Evolutionary conservation across 2,113 vertebrate genomes (phyloP), one percentile per base, ranked within the genome.

Genomic region (Chelonoidis abingdonii): DNA sequence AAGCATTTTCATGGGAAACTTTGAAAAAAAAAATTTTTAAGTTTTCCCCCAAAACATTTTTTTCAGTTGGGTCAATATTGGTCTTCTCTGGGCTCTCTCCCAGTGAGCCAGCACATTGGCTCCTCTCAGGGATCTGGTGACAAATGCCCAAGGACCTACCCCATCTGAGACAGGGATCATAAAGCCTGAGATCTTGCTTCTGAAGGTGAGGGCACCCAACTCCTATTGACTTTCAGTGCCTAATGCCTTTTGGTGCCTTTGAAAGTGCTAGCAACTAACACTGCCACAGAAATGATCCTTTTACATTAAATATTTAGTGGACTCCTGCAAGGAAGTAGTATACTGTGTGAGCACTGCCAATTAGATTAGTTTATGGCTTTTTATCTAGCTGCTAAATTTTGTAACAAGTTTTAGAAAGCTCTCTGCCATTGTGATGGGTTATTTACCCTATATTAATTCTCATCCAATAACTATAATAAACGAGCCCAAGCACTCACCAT

Each of bases 351-450:
- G 85, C 22, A 22, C 50, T 94, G 86, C 89, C 93, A 94, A 56
- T 96, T 93, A 96, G 84, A 49, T 1, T 0, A 41, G 41, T 14
- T 94, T 91, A 90, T 69, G 62, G 27, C 81, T 91, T 93, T 94
- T 93, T 88, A 89, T 90, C 89, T 72, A 94, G 88, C 94, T 94
- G 47, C 62, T 86, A 56, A 56, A 83, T 94, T 69, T 86, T 94
- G 69, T 85, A 76, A 90, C 89, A 87, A 0, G 0, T 84, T 56
- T 80, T 44, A 82, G 25, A 56, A 85, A 89, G 88, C 47, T 38
- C 56, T 21, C 78, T 93, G 8, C 78, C 62, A n/a, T 53, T 80
- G 56, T 35, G 59, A 1, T 69, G 10, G 69, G 38, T 89, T 90
- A 80, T 85, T 94, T 78, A 90, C 91, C 72, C 84, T 91, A 92